Conservation (phyloP, 2,797 vertebrate species). For the Miichthys miiuy region DNA sequence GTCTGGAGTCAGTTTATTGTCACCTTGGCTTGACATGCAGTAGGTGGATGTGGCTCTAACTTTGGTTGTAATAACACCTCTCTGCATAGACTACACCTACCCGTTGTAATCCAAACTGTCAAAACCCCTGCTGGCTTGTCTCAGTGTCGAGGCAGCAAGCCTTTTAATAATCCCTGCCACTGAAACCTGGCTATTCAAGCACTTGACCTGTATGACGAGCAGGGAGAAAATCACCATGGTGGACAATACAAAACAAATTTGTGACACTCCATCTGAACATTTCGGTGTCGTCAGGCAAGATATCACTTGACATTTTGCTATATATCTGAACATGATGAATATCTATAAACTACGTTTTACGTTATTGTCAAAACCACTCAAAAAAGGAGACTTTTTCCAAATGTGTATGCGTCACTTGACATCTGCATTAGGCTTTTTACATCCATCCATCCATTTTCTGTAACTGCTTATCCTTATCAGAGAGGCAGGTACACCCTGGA, state of each 20-base stretch:
- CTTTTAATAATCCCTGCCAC: conserved; percentile 56
- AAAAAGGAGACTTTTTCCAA: not conserved
- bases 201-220: conserved; percentile 8
- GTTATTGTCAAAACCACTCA: not conserved
- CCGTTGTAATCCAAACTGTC: conserved; percentile 66
- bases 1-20: conserved; percentile 20
- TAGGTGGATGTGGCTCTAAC: conserved; percentile 51
- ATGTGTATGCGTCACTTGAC: not conserved
- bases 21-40: conserved; percentile 51
- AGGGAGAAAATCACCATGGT: not conserved
- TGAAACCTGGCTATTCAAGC: conserved; percentile 45
- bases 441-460: not conserved
- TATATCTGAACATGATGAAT: not conserved
- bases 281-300: not conserved
- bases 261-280: not conserved
- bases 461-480: too few relatives aligned
- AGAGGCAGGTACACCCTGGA: too few relatives aligned
- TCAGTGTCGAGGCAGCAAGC: conserved; percentile 27
- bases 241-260: conserved; percentile 12
- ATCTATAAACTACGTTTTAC: conserved; percentile 14
- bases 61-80: conserved; percentile 54
- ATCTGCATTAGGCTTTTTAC: not conserved
- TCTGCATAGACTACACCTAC: conserved; percentile 47
- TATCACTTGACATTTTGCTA: not conserved
- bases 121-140: conserved; percentile 45